phyloP scores from a whole-genome alignment of 2,113 vertebrate species.

The Rallus limicola region DNA sequence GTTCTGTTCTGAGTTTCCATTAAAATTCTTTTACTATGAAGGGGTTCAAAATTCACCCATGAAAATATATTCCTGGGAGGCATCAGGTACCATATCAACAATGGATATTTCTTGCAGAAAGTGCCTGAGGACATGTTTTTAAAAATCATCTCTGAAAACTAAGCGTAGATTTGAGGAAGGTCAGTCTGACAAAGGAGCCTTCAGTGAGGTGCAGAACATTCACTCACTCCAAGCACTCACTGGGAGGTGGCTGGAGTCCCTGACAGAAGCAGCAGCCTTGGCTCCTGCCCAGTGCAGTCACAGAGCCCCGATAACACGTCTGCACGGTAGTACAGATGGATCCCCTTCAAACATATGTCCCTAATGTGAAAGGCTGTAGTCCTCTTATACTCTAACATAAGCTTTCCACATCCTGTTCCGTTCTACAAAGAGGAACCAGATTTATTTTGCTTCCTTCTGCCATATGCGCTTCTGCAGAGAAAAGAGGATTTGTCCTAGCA shows the following conservation, averaged over 20 bases:
- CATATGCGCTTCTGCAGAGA: slow-evolving; percentile 48
- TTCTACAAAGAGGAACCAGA: slow-evolving; percentile 58
- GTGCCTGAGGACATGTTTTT: background rate
- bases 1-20: slow-evolving; percentile 18
- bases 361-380: slow-evolving; percentile 38
- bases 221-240: background rate
- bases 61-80: background rate
- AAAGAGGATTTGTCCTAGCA: slow-evolving; percentile 24
- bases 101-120: background rate
- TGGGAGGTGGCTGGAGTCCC: slow-evolving; percentile 1
- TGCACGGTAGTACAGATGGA: slow-evolving; percentile 20
- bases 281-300: slow-evolving; percentile 31
- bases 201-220: background rate
- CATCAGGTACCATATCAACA: background rate
- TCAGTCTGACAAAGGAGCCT: background rate
- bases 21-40: slow-evolving; percentile 22
- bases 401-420: slow-evolving; percentile 55
- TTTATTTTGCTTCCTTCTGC: slow-evolving; percentile 64
- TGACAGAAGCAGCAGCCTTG: slow-evolving; percentile 28
- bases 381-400: slow-evolving; percentile 42
- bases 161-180: background rate
- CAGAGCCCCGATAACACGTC: background rate
- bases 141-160: background rate
- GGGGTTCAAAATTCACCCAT: slow-evolving; percentile 32
- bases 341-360: slow-evolving; percentile 58